Conservation (phyloP, 2,888 invertebrate genomes). For the Abrostola tripartita region DNA sequence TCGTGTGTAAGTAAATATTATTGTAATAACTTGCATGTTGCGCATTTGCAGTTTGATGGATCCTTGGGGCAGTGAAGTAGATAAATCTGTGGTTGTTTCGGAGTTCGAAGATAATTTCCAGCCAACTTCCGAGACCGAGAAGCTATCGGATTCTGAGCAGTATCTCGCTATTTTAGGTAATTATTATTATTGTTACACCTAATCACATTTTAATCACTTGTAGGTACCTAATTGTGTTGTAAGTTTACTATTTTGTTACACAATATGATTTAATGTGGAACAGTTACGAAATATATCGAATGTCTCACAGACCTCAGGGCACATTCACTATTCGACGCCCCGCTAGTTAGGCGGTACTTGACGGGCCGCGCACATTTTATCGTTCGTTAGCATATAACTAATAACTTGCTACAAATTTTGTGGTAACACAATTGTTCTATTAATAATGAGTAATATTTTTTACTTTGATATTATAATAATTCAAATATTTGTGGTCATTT, state of each 20-base stretch:
- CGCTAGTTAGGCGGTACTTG: conserved; percentile 1
- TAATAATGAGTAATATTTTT: not conserved
- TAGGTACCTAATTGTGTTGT: conserved; percentile 35
- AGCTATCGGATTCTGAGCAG: conserved; percentile 89
- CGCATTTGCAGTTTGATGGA: conserved; percentile 79
- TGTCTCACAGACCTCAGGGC: conserved; percentile 14
- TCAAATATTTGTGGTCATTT: conserved; percentile 43
- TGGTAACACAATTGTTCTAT: not conserved
- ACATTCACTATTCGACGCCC: conserved; percentile 40
- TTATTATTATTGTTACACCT: conserved; percentile 36
- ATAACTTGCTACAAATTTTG: not conserved
- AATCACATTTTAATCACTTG: conserved; percentile 28
- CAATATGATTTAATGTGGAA: conserved; percentile 30
- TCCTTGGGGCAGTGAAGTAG: conserved; percentile 83
- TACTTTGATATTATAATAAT: not conserved
- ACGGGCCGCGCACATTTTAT: conserved; percentile 24
- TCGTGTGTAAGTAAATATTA: conserved; percentile 36
- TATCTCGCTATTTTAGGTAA: conserved; percentile 91
- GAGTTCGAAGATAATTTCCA: conserved; percentile 89
- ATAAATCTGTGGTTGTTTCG: conserved; percentile 64
- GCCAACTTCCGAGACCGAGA: conserved; percentile 71
- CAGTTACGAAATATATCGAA: conserved; percentile 37
- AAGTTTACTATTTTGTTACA: conserved; percentile 29
- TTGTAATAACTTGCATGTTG: conserved; percentile 25
- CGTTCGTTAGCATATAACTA: not conserved